Evolutionary conservation across 2,888 invertebrate species (phyloP), one percentile per base, ranked within the genome.

Genomic region (Herminia tarsipennalis): DNA sequence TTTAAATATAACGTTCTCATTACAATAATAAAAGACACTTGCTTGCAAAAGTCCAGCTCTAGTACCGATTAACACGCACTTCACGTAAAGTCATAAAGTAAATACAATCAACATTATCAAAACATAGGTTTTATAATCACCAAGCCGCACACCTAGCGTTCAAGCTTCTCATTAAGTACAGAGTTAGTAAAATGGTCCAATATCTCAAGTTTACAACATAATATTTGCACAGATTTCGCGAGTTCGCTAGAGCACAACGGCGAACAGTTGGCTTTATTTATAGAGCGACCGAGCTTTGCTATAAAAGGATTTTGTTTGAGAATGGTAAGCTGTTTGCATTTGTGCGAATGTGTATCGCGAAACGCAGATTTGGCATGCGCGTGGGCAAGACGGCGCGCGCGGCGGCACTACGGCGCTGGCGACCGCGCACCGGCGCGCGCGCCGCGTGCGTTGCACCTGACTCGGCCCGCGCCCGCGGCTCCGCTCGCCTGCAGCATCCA

Each of bases 301-400:
- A 68, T 73, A 76, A 68, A 77, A 73, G 76, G 79, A 68, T 76
- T 78, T 78, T 67, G 70, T 74, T 72, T 70, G 56, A 70, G 74
- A 74, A 72, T 69, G 67, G 66, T 64, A 59, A 65, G 66, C 66
- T 67, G 65, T 72, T 70, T 65, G 66, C 61, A 70, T 73, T 69
- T 60, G 64, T 62, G 76, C 72, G 74, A 71, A 72, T 71, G 54
- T 64, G 66, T 73, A 63, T 73, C 66, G 81, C 81, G 80, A 81
- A 81, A 73, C 67, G 74, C 76, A 76, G 63, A 72, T 70, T 84
- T 84, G 77, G 84, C 86, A 76, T 78, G 85, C 90, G 89, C 87
- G 88, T 87, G 79, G 81, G 83, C 75, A 68, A 73, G 78, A 48
- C 84, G 81, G 79, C 79, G 87, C 83, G 82, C 90, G 88, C 84